phyloP scores from a whole-genome alignment of 2,797 vertebrate genomes.

The Tamandua tetradactyla region DNA sequence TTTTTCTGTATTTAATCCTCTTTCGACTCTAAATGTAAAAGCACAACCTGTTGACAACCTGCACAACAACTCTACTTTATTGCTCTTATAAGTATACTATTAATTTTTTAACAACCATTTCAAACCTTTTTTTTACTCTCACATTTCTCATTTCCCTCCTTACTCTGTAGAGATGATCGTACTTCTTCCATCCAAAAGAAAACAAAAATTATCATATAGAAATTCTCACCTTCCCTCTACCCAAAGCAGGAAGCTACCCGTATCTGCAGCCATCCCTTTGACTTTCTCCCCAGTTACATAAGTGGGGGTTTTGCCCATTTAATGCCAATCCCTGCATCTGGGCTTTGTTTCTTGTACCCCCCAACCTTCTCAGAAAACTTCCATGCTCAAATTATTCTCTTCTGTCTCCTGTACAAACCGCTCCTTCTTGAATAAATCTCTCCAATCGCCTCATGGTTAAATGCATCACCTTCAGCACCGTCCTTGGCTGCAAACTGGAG shows the following conservation, averaged over 20 bases:
- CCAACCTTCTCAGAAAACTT: background rate
- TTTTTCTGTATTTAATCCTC: background rate
- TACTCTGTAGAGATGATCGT: background rate
- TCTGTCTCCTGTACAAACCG: background rate
- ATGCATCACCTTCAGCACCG: background rate
- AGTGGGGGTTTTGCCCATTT: background rate
- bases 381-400: background rate
- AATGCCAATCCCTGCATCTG: background rate
- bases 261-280: background rate
- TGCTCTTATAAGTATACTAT: background rate
- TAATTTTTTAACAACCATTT: background rate
- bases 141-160: background rate
- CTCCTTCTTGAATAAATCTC: background rate
- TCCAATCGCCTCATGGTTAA: background rate
- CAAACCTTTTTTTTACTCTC: background rate
- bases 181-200: background rate
- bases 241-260: background rate
- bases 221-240: background rate
- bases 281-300: background rate
- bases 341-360: background rate
- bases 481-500: background rate
- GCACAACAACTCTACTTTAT: background rate
- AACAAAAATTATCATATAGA: background rate
- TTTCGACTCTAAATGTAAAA: background rate
- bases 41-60: background rate